phyloP scores from a whole-genome alignment of 2,888 invertebrate genomes.

The Chorisops tibialis region DNA sequence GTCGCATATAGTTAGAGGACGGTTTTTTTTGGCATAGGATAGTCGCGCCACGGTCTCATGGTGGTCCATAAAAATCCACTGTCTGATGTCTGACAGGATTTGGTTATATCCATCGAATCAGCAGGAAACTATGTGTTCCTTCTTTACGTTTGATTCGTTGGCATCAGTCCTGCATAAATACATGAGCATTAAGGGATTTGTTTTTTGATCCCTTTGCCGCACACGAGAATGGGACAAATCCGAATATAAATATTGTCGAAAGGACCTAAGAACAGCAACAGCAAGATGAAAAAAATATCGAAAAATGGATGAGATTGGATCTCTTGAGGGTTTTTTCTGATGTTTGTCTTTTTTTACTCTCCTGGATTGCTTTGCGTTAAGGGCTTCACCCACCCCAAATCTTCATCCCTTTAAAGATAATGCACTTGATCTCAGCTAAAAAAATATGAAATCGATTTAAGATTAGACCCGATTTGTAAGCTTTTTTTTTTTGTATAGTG shows the following conservation, averaged over 20 bases:
- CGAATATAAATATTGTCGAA: slow-evolving; percentile 24
- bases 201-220: slow-evolving; percentile 20
- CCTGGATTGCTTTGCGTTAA: too few relatives aligned
- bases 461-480: neutral
- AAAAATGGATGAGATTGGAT: slow-evolving; percentile 23
- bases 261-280: neutral
- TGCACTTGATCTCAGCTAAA: slow-evolving; percentile 17
- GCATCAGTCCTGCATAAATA: slow-evolving; percentile 26
- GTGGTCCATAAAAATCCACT: neutral
- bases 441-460: slow-evolving; percentile 18
- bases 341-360: too few relatives aligned
- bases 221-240: slow-evolving; percentile 23
- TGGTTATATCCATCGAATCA: too few relatives aligned
- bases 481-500: too few relatives aligned
- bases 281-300: neutral
- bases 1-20: neutral
- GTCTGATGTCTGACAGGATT: neutral
- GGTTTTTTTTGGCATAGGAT: neutral
- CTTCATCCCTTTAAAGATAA: slow-evolving; percentile 16
- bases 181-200: slow-evolving; percentile 23
- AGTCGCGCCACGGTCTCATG: too few relatives aligned
- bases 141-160: neutral
- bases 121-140: too few relatives aligned
- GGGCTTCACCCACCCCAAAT: too few relatives aligned
- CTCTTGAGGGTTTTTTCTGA: slow-evolving; percentile 17